A percentile compares a stretch with the other conserved stretches of the same genome.
Conservation (phyloP, 2,888 invertebrate genomes). For the Lithosia quadra region DNA sequence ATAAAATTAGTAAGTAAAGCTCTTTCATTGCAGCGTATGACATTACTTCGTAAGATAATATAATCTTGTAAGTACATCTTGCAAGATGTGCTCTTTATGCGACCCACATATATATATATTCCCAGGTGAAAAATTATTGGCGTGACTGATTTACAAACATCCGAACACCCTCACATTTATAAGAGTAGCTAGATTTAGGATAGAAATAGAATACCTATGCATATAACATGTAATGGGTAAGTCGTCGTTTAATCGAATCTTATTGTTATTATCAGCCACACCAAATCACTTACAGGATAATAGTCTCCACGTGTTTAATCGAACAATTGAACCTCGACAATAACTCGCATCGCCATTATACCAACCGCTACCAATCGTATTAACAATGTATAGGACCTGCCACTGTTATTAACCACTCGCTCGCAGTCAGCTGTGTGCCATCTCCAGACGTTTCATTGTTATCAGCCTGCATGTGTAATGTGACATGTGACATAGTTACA, state of each 20-base stretch:
- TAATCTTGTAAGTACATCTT: too few species aligned
- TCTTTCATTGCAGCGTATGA: too few species aligned
- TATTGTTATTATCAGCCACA: background rate
- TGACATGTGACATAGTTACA: slow-evolving; percentile 53
- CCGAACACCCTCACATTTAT: too few species aligned
- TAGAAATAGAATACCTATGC: too few species aligned
- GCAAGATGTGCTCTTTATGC: too few species aligned
- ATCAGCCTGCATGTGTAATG: slow-evolving; percentile 64
- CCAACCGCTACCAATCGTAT: slow-evolving; percentile 23
- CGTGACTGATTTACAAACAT: too few species aligned
- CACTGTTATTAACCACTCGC: slow-evolving; percentile 50
- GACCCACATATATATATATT: too few species aligned
- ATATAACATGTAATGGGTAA: too few species aligned
- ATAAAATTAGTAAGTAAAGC: too few species aligned
- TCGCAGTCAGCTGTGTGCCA: slow-evolving; percentile 62
- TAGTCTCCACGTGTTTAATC: slow-evolving; percentile 13
- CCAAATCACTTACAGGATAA: background rate
- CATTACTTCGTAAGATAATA: too few species aligned
- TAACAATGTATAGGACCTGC: slow-evolving; percentile 34
- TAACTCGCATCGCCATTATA: slow-evolving; percentile 21
- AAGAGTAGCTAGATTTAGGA: too few species aligned
- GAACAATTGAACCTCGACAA: slow-evolving; percentile 20
- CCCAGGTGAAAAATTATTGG: too few species aligned
- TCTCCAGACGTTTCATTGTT: slow-evolving; percentile 61
- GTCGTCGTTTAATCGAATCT: background rate